phyloP scores from a whole-genome alignment of 1,140 invertebrate species.

The Bombus superbus region DNA sequence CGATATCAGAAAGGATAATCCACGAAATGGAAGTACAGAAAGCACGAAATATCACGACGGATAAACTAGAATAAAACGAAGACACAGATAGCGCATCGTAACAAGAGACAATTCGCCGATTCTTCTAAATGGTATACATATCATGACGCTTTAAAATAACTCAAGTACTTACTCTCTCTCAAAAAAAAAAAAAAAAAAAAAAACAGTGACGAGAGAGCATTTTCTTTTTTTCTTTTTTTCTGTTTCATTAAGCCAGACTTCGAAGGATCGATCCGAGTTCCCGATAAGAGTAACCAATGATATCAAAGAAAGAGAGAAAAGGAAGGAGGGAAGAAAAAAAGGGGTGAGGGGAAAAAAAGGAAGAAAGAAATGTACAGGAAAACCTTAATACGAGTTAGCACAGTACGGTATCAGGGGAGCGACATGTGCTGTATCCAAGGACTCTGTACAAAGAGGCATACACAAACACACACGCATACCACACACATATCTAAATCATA shows the following conservation, averaged over 20 bases:
- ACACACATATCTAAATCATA: conserved; percentile 29
- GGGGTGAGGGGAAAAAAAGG: conserved; percentile 7
- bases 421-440: conserved; percentile 39
- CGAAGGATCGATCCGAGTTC: neutral
- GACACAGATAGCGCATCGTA: neutral
- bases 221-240: neutral
- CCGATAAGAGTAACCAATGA: neutral
- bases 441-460: conserved; percentile 32
- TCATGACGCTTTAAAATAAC: conserved; percentile 18
- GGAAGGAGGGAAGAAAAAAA: neutral
- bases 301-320: neutral
- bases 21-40: neutral
- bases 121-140: conserved; percentile 41
- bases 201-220: too few relatives aligned
- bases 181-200: too few relatives aligned
- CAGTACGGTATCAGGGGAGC: conserved; percentile 56
- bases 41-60: neutral
- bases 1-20: neutral
- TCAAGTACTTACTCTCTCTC: too few relatives aligned
- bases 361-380: conserved; percentile 53
- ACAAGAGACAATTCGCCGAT: neutral
- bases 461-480: conserved; percentile 14
- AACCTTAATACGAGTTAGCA: conserved; percentile 27
- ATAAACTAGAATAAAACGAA: neutral
- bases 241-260: neutral